These are phyloP conservation scores for Eurytoma californica DNA, from an alignment of 2,888 invertebrate species.

Conservation along the genomic window DNA sequence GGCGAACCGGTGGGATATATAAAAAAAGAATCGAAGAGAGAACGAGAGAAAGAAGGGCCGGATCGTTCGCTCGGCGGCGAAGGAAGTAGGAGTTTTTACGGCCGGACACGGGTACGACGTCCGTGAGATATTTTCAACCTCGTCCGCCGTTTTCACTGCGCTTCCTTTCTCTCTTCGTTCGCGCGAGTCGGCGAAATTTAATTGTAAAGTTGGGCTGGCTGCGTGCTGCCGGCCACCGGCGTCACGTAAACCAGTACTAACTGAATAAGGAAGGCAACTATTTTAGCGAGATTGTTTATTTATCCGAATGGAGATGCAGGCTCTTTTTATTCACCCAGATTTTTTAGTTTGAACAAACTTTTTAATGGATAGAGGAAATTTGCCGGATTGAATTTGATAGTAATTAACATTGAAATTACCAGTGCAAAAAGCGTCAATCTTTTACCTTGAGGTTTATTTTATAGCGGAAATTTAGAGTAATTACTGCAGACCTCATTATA, in stretches of 20 bases:
- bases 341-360: background rate
- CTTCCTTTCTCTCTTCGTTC: background rate
- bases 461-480: too few relatives aligned
- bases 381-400: too few relatives aligned
- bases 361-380: too few relatives aligned
- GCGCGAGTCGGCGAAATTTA: conserved; percentile 28
- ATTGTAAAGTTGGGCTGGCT: conserved; percentile 23
- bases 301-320: background rate
- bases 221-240: background rate
- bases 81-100: conserved; percentile 20
- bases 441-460: too few relatives aligned
- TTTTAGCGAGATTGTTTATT: conserved; percentile 25
- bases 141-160: background rate
- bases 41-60: background rate
- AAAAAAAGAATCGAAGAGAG: background rate
- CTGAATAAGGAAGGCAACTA: background rate
- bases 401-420: too few relatives aligned
- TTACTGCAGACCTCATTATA: too few relatives aligned
- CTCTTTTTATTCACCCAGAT: background rate
- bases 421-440: too few relatives aligned
- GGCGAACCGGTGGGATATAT: background rate
- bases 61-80: conserved; percentile 1
- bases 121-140: conserved; percentile 16
- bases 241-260: conserved; percentile 22
- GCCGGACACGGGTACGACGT: background rate